phyloP scores from a whole-genome alignment of 2,797 vertebrate genomes.

The Gymnothorax javanicus region DNA sequence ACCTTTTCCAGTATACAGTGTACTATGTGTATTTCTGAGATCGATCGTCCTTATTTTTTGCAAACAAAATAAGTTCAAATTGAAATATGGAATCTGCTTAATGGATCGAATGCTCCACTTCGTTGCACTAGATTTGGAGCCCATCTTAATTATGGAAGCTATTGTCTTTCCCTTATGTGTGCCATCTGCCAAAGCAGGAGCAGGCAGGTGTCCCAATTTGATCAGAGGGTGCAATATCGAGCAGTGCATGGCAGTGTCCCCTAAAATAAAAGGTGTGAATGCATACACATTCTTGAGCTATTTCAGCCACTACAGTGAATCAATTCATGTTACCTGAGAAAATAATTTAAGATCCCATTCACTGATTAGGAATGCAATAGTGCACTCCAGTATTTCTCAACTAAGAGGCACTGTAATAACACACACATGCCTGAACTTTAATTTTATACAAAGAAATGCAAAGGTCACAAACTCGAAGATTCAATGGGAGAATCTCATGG shows the following conservation, averaged over 20 bases:
- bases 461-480: no score
- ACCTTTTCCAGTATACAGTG: neutral
- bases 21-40: neutral
- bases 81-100: constrained; percentile 48
- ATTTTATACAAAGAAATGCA: no score
- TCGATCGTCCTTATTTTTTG: neutral
- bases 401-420: no score
- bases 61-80: constrained; percentile 44
- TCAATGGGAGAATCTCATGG: no score
- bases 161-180: constrained; percentile 70
- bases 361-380: no score
- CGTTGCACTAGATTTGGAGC: constrained; percentile 54
- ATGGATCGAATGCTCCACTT: constrained; percentile 24
- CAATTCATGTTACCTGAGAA: neutral
- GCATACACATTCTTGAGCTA: neutral
- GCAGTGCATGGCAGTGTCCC: constrained; percentile 71
- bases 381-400: no score
- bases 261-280: constrained; percentile 50
- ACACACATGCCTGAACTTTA: no score
- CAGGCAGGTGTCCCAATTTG: constrained; percentile 49
- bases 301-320: no score
- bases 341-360: no score
- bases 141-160: constrained; percentile 62
- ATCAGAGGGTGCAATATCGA: constrained; percentile 4
- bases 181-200: constrained; percentile 66